Evolutionary conservation across 2,888 invertebrate genomes (phyloP).

Genomic region (Drosophila rellima): DNA sequence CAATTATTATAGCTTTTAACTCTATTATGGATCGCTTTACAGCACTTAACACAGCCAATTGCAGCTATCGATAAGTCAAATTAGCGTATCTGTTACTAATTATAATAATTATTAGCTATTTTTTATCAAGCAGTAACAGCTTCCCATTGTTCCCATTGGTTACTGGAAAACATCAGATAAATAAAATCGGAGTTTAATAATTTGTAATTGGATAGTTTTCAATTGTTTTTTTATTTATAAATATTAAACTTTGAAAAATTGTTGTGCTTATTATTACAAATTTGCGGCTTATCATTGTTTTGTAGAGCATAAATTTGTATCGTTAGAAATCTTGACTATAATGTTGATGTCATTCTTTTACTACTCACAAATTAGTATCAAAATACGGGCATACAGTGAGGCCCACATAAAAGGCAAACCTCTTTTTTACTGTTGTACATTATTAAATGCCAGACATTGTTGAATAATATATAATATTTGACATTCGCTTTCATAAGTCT

Average conservation of each 20-base stretch:
- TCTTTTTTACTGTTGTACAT: background rate
- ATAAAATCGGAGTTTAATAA: background rate
- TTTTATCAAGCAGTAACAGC: background rate
- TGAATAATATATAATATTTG: background rate
- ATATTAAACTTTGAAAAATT: background rate
- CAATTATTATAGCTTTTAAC: background rate
- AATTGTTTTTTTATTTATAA: background rate
- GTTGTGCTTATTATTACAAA: background rate
- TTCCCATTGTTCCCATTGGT: background rate
- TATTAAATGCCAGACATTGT: background rate
- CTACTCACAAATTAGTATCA: background rate
- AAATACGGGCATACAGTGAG: slow-evolving; percentile 1
- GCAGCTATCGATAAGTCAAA: background rate
- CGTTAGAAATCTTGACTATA: background rate
- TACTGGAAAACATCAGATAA: background rate
- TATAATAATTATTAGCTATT: background rate
- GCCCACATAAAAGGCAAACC: slow-evolving; percentile 13
- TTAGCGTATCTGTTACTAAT: slow-evolving; percentile 1
- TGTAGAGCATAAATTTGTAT: background rate
- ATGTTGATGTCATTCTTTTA: slow-evolving; percentile 6
- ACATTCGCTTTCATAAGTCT: slow-evolving; percentile 15
- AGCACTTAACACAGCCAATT: slow-evolving; percentile 3
- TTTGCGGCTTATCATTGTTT: background rate
- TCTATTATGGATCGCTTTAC: background rate
- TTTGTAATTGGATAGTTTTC: background rate